Evolutionary conservation across 2,113 vertebrate genomes (phyloP), one percentile per base, ranked within the genome.

Genomic region (Odocoileus virginianus): DNA sequence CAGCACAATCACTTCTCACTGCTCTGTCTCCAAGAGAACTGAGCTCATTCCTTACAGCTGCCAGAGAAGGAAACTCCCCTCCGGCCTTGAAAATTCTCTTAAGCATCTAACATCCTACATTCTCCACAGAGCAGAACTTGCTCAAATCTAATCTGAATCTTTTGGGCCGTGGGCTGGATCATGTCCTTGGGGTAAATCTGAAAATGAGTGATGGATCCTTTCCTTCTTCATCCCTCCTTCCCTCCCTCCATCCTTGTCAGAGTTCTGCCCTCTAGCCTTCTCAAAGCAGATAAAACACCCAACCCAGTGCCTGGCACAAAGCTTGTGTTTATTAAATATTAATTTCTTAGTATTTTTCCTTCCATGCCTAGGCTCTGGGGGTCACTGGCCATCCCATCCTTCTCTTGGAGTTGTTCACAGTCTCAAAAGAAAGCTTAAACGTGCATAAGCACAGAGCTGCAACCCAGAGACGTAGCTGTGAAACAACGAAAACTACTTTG

Each of bases 21-120:
- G 10, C 28, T 89, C n/a, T 52, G 43, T n/a, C 74, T 40, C 47
- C 9, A 79, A 15, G 47, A 89, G 57, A 85, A 54, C 17, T 11
- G 16, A 81, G 9, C 28, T 43, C 10, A 0, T 43, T 82, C 45
- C 55, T 27, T 3, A 61, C 2, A 23, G 14, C 2, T 2, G 27
- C 87, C 52, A 85, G 92, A 76, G 25, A 7, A 95, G 84, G 64
- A 76, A 67, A 92, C 45, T 74, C 76, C 52, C 64, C 50, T 47
- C 81, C 5, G 11, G 78, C n/a, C 50, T 76, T 40, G 40, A 94
- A 84, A 89, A 52, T 3, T 7, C 55, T 30, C 11, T 19, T 76
- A 64, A 81, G 78, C 16, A 52, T 81, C 86, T 7, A 58, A 5
- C 64, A 55, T 36, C 43, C 43, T 43, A 43, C 71, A 9, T 64